Evolutionary conservation across 2,797 vertebrate species (phyloP), one percentile per base, ranked within the genome.

Genomic region (Lepidocolaptes lacrymiger): DNA sequence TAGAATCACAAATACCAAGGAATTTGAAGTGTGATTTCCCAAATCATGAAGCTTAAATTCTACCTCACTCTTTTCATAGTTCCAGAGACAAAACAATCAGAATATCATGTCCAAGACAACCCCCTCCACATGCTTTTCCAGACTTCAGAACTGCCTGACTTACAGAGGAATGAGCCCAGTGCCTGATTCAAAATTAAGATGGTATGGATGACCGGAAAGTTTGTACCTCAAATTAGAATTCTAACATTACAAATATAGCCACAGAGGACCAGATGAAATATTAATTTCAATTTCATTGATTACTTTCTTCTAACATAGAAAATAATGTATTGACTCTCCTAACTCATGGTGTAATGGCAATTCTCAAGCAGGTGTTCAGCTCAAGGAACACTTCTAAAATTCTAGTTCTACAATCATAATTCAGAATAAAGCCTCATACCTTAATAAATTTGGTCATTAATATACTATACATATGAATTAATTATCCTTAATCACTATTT

Each of bases 401-500:
- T 62, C 28, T 10, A 34, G 13, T 49, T 67, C 41, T 59, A 44
- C 28, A 78, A 58, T 3, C 4, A 26, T 27, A 85, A 87, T 52
- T 51, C 76, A 92, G 20, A 9, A 41, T 0, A 2, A 34, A 93
- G 67, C 39, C 20, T 85, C 44, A 55, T 59, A 13, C 15, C 18
- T 28, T 76, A 73, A 66, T 66, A 2, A 56, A 82, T 76, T 59
- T 41, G n/a, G 17, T 73, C 24, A 59, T 69, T 79, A 89, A 43
- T 72, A 46, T 51, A 54, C n/a, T 39, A 78, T 46, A 56, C 64
- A 64, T 55, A 88, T 39, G 37, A 91, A 21, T 81, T 59, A 67
- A 71, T 71, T 63, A 72, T 76, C 69, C 59, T 61, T 63, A 83
- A 64, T 74, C 7, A 75, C 66, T 82, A 61, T 72, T 92, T 93